phyloP scores from a whole-genome alignment of 2,888 invertebrate genomes.

The Pseudanteris insignis region DNA sequence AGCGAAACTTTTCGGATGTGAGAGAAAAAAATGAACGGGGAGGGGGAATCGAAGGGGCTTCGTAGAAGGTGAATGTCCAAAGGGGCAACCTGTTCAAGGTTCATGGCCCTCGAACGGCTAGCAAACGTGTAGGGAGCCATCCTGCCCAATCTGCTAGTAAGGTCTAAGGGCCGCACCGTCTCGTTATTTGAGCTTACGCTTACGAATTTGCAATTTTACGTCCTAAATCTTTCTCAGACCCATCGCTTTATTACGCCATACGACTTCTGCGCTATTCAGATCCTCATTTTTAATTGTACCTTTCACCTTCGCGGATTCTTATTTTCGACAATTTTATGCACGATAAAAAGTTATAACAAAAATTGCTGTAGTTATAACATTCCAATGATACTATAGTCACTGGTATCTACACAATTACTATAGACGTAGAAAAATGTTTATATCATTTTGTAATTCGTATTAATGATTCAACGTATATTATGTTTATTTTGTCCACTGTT shows the following conservation, averaged over 20 bases:
- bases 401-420: no score
- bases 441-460: no score
- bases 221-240: conserved; percentile 32
- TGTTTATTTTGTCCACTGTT: no score
- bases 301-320: background rate
- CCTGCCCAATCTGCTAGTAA: conserved; percentile 57
- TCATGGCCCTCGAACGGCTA: conserved; percentile 65
- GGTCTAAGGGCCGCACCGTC: conserved; percentile 47
- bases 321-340: no score
- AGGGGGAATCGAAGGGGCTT: conserved; percentile 43
- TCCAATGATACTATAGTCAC: no score
- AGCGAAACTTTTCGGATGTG: conserved; percentile 42
- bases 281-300: conserved; percentile 5
- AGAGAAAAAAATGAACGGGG: conserved; percentile 41
- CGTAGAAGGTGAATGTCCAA: conserved; percentile 66
- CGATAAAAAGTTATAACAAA: no score
- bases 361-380: no score
- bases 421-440: no score
- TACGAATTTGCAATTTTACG: conserved; percentile 35
- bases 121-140: conserved; percentile 55
- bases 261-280: background rate
- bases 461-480: no score
- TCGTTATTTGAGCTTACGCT: conserved; percentile 32
- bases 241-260: conserved; percentile 16
- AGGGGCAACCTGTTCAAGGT: conserved; percentile 67